These are phyloP conservation scores for Periphyllus acericola DNA, from an alignment of 2,888 invertebrate genomes.

Conservation along the genomic window DNA sequence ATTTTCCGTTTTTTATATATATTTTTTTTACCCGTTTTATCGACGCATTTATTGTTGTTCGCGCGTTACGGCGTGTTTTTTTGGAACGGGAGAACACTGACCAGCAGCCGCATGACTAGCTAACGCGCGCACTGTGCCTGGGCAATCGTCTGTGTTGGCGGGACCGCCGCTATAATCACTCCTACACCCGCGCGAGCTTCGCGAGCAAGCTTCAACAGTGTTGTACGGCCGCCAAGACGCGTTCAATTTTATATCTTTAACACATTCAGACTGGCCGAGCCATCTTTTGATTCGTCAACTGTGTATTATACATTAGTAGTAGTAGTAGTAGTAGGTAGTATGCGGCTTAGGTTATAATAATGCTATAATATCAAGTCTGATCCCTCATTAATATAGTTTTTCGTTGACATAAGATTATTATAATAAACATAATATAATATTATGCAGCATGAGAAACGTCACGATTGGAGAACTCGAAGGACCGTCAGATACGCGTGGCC, in stretches of 20 bases:
- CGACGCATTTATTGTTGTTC: neutral
- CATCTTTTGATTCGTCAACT: neutral
- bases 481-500: too few relatives aligned
- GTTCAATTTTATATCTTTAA: conserved; percentile 24
- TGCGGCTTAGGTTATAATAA: too few relatives aligned
- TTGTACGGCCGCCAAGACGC: conserved; percentile 48
- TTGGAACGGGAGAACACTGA: conserved; percentile 57
- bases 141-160: conserved; percentile 43
- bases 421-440: too few relatives aligned
- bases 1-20: too few relatives aligned
- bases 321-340: too few relatives aligned
- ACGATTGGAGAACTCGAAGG: too few relatives aligned
- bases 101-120: conserved; percentile 61
- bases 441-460: too few relatives aligned
- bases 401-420: too few relatives aligned
- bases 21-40: neutral
- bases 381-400: too few relatives aligned
- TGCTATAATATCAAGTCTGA: too few relatives aligned
- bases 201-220: conserved; percentile 32
- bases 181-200: conserved; percentile 44
- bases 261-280: conserved; percentile 10
- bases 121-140: conserved; percentile 59
- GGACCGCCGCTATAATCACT: conserved; percentile 43
- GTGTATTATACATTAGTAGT: neutral
- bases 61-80: conserved; percentile 5